Percentiles rank a stretch among this genome's conserved stretches.
Evolutionary conservation across 2,888 invertebrate genomes (phyloP).

Genomic region (Synanthedon formicaeformis): DNA sequence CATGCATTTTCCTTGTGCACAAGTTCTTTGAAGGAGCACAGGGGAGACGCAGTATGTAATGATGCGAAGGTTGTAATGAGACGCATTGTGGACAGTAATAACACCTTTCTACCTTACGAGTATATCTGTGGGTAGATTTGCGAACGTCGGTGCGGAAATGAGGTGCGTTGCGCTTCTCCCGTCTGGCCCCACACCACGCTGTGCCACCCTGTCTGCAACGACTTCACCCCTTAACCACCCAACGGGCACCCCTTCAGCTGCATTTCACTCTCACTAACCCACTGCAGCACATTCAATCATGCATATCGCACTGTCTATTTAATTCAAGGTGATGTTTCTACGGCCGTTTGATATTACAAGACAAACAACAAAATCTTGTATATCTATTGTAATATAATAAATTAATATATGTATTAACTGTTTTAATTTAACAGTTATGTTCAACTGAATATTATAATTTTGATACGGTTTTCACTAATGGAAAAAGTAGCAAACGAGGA

Average conservation of each 20-base stretch:
- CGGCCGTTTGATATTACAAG: no score
- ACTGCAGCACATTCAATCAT: slow-evolving; percentile 66
- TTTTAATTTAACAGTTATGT: no score
- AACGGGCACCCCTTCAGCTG: slow-evolving; percentile 26
- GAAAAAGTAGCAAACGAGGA: no score
- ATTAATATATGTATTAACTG: no score
- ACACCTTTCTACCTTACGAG: slow-evolving; percentile 25
- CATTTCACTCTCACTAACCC: slow-evolving; percentile 72
- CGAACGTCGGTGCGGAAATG: slow-evolving; percentile 53
- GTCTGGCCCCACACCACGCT: slow-evolving; percentile 59
- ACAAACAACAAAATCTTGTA: no score
- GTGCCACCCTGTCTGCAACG: slow-evolving; percentile 51
- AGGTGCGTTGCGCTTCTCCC: slow-evolving; percentile 61
- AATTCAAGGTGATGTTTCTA: slow-evolving; percentile 43
- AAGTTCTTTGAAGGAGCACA: no score
- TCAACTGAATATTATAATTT: no score
- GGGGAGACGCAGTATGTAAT: neutral
- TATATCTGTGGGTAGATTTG: slow-evolving; percentile 29
- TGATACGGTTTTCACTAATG: no score
- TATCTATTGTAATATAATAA: no score
- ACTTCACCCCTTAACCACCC: slow-evolving; percentile 17
- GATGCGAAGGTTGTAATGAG: slow-evolving; percentile 11
- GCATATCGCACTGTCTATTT: slow-evolving; percentile 48
- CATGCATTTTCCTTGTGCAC: no score
- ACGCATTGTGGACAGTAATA: slow-evolving; percentile 35